Conservation (phyloP, 2,797 vertebrate genomes). For the Sphenodon punctatus region DNA sequence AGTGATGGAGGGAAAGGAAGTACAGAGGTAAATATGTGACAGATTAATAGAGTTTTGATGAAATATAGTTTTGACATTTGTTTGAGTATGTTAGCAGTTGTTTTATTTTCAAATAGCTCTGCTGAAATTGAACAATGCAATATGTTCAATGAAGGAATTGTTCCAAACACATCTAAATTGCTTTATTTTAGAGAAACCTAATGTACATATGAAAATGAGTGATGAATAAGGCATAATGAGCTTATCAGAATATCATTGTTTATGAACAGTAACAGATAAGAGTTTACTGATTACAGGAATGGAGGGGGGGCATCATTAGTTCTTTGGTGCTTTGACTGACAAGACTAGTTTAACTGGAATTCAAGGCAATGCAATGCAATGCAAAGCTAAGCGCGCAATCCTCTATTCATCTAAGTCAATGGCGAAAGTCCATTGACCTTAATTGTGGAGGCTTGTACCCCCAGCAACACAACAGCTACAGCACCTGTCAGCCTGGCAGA, state of each 20-base stretch:
- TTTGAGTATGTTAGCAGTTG: slow-evolving; percentile 5
- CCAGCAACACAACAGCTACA: too few relatives aligned
- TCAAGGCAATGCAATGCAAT: too few relatives aligned
- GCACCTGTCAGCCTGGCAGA: too few relatives aligned
- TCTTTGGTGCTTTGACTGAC: neutral
- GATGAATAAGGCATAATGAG: neutral
- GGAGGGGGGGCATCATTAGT: neutral
- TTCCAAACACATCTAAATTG: neutral
- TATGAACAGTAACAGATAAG: neutral
- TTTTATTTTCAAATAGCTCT: neutral
- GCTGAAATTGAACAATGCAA: neutral
- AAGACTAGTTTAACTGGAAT: too few relatives aligned
- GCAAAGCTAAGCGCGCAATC: too few relatives aligned
- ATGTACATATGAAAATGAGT: neutral
- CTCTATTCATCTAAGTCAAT: too few relatives aligned
- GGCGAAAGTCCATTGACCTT: too few relatives aligned
- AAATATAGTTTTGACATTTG: slow-evolving; percentile 3
- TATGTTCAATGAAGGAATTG: neutral
- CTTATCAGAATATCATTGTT: neutral
- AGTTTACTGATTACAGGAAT: neutral
- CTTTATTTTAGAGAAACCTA: neutral
- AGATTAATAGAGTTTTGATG: neutral
- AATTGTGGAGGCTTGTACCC: too few relatives aligned
- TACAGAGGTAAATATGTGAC: neutral
- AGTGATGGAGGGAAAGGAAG: neutral